These are phyloP conservation scores for Drosophila triauraria DNA, from an alignment of 1,140 invertebrate genomes.

Conservation along the genomic window DNA sequence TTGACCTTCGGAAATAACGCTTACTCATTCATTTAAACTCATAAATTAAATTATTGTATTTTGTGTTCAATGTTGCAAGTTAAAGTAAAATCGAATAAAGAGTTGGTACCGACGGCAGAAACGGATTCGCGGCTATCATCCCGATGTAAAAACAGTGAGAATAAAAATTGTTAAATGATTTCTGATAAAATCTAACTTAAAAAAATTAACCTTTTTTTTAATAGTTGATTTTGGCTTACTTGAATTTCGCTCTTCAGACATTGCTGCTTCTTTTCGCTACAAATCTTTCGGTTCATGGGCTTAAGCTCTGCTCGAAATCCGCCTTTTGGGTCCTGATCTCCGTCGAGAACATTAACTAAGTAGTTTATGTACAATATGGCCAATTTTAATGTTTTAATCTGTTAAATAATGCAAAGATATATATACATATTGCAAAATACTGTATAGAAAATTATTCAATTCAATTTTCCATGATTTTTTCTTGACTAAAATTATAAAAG, in stretches of 20 bases:
- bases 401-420: constrained; percentile 38
- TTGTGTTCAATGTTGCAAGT: too few relatives aligned
- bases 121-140: background rate
- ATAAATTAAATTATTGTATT: too few relatives aligned
- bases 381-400: constrained; percentile 96
- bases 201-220: background rate
- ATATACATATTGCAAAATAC: background rate
- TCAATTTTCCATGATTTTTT: background rate
- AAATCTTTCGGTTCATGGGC: constrained; percentile 85
- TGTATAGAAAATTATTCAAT: background rate
- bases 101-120: background rate
- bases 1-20: too few relatives aligned
- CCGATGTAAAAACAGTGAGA: too few relatives aligned
- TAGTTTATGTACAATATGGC: constrained; percentile 97
- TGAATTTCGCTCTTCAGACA: constrained; percentile 52
- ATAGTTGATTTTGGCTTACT: constrained; percentile 28
- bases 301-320: constrained; percentile 91
- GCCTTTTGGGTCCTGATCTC: constrained; percentile 89
- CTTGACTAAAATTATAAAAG: background rate
- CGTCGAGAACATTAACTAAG: constrained; percentile 92
- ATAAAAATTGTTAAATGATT: background rate
- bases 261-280: constrained; percentile 61
- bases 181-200: background rate
- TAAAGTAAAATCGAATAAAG: background rate
- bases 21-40: too few relatives aligned